Evolutionary conservation across 2,888 invertebrate genomes (phyloP).

Genomic region (Rhopalosiphum nymphaeae): DNA sequence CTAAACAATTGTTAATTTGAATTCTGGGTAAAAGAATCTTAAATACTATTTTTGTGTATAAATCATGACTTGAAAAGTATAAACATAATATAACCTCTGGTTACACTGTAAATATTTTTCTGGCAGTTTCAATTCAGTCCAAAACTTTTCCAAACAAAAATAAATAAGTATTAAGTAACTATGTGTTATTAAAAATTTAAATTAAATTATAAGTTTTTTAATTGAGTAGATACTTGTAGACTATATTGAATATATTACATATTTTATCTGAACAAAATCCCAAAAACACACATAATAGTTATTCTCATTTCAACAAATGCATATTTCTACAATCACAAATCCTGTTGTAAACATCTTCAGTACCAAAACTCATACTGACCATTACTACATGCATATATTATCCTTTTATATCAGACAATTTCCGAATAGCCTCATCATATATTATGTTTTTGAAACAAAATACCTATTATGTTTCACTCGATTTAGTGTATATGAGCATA

Average conservation of each 20-base stretch:
- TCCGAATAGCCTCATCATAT: neutral
- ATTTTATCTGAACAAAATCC: neutral
- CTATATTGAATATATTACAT: neutral
- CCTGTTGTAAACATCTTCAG: neutral
- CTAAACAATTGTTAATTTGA: neutral
- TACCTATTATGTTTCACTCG: neutral
- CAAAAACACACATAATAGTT: neutral
- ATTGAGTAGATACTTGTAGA: neutral
- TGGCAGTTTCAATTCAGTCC: neutral
- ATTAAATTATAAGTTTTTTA: neutral
- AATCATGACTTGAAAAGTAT: neutral
- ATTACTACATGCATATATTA: neutral
- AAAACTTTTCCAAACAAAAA: neutral
- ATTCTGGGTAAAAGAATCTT: neutral
- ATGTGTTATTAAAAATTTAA: neutral
- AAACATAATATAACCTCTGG: neutral
- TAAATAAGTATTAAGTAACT: neutral
- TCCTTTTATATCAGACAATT: neutral
- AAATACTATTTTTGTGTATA: neutral
- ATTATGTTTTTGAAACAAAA: neutral
- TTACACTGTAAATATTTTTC: neutral
- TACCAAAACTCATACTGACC: neutral
- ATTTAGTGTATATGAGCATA: neutral
- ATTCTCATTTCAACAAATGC: neutral
- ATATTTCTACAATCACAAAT: neutral